phyloP scores from a whole-genome alignment of 2,888 invertebrate genomes.

The Tricholauxania praeusta region DNA sequence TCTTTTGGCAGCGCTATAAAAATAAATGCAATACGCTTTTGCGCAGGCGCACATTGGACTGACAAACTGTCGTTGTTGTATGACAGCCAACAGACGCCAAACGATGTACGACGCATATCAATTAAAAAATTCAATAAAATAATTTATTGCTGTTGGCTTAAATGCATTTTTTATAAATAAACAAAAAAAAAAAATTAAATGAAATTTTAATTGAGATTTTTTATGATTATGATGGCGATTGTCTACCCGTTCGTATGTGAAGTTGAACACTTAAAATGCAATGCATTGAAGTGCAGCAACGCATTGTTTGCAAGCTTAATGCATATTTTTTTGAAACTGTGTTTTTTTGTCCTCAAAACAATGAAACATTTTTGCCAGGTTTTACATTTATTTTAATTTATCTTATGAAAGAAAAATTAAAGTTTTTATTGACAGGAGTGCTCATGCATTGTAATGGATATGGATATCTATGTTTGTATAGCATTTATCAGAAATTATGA shows the following conservation, averaged over 20 bases:
- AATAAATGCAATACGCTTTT: background rate
- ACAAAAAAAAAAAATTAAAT: background rate
- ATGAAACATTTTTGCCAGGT: no score
- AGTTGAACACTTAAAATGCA: background rate
- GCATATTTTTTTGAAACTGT: background rate
- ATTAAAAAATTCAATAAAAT: slow-evolving; percentile 49
- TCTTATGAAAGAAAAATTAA: no score
- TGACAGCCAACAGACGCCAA: slow-evolving; percentile 29
- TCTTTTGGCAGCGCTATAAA: background rate
- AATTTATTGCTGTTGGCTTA: slow-evolving; percentile 8
- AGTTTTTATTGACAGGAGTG: no score
- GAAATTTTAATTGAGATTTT: slow-evolving; percentile 25
- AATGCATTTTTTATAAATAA: background rate
- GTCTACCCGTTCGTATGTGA: background rate
- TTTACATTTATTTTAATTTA: no score
- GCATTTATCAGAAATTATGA: no score
- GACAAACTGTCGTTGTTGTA: background rate
- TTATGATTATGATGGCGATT: slow-evolving; percentile 22
- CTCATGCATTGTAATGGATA: no score
- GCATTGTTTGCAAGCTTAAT: background rate
- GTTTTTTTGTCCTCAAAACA: background rate
- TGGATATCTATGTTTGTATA: no score
- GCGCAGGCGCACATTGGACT: background rate
- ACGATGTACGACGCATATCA: slow-evolving; percentile 49
- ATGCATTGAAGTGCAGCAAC: background rate